phyloP scores from a whole-genome alignment of 2,888 invertebrate genomes.

The Oscheius sp. region DNA sequence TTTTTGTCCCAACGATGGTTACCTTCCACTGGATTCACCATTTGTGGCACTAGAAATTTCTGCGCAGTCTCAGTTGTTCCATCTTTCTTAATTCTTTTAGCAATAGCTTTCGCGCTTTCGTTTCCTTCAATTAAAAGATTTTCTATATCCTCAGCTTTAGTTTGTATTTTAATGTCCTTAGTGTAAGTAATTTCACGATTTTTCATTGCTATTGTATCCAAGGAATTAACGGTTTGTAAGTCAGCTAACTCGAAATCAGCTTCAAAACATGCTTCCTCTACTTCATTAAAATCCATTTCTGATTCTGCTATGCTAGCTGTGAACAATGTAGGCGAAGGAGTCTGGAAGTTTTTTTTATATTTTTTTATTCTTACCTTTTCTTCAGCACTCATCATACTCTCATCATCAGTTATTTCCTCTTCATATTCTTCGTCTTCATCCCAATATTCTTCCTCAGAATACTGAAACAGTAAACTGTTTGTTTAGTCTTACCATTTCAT shows the following conservation, averaged over 20 bases:
- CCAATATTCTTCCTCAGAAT: conserved; percentile 56
- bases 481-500: conserved; percentile 7
- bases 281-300: conserved; percentile 22
- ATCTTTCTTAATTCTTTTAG: conserved; percentile 28
- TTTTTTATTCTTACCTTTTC: conserved; percentile 7
- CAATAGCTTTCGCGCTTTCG: conserved; percentile 7
- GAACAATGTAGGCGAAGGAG: conserved; percentile 17
- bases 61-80: conserved; percentile 17
- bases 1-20: background rate
- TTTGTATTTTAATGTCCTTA: conserved; percentile 19
- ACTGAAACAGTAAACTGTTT: conserved; percentile 26
- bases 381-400: conserved; percentile 29
- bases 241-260: conserved; percentile 8
- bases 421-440: conserved; percentile 44
- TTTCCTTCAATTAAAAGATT: background rate
- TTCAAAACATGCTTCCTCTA: conserved; percentile 20
- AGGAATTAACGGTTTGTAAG: background rate
- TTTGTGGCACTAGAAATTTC: conserved; percentile 3
- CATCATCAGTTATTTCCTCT: conserved; percentile 42
- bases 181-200: conserved; percentile 28
- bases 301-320: conserved; percentile 20
- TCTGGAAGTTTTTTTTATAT: background rate
- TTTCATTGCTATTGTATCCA: background rate
- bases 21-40: conserved; percentile 16
- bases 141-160: background rate